Conservation (phyloP, 2,113 vertebrate genomes). For the Romanogobio albipinnatus region DNA sequence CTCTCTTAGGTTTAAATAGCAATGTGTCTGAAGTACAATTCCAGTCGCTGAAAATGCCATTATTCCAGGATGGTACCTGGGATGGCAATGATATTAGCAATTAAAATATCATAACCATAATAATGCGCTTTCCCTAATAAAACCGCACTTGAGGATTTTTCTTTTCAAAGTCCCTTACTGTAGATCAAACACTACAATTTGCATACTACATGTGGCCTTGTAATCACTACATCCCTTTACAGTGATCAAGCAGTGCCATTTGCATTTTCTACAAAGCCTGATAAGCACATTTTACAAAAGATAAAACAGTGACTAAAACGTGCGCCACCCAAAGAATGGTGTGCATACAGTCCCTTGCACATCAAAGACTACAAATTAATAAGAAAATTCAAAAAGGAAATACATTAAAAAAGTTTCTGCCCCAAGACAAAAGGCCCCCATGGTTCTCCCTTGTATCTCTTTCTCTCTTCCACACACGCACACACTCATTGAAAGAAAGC, state of each 20-base stretch:
- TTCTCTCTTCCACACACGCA: conserved; percentile 25
- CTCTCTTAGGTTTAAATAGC: conserved; percentile 65
- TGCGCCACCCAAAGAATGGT: conserved; percentile 21
- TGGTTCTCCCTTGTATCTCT: conserved; percentile 19
- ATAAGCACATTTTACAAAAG: conserved; percentile 37
- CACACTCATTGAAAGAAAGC: neutral
- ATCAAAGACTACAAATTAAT: conserved; percentile 55
- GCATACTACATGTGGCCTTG: conserved; percentile 6
- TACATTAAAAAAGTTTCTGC: conserved; percentile 38
- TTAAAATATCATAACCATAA: conserved; percentile 50
- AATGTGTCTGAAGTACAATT: conserved; percentile 53
- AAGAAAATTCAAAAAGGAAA: conserved; percentile 50
- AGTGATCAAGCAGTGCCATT: conserved; percentile 46
- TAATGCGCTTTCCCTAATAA: conserved; percentile 7
- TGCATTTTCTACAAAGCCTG: conserved; percentile 27
- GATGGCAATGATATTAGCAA: conserved; percentile 48
- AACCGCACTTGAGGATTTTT: conserved; percentile 16
- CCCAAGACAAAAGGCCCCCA: conserved; percentile 33
- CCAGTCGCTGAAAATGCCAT: conserved; percentile 46
- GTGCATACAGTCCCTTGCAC: conserved; percentile 37
- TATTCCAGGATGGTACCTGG: conserved; percentile 38
- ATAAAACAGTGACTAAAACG: conserved; percentile 43
- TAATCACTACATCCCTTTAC: conserved; percentile 33
- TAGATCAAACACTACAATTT: conserved; percentile 44
- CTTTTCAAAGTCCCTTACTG: neutral